These are phyloP conservation scores for Rhegmatorhina hoffmannsi DNA, from an alignment of 2,113 vertebrate genomes.

Conservation along the genomic window DNA sequence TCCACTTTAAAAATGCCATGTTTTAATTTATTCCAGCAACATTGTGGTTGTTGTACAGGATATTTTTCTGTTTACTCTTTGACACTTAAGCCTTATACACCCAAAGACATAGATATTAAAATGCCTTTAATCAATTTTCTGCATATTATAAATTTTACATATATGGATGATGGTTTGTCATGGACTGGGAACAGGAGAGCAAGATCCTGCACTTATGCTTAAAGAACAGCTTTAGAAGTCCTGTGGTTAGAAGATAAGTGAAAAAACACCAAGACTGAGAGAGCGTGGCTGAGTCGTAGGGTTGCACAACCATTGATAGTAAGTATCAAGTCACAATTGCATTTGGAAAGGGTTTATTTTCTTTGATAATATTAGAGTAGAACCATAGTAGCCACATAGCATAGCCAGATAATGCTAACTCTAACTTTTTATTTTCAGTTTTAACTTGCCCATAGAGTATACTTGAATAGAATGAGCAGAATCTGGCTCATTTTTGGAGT, in stretches of 20 bases:
- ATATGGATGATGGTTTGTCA: neutral
- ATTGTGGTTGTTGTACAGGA: neutral
- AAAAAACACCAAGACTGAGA: neutral
- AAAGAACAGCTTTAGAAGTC: neutral
- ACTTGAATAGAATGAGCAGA: neutral
- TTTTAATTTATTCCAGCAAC: neutral
- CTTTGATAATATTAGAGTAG: neutral
- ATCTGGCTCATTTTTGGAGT: neutral
- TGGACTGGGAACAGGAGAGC: neutral
- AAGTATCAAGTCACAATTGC: neutral
- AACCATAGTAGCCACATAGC: neutral
- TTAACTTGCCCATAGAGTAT: neutral
- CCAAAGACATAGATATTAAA: neutral
- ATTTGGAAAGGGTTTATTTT: neutral
- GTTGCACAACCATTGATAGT: neutral
- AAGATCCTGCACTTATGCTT: neutral
- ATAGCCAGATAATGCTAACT: neutral
- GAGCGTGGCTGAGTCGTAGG: neutral
- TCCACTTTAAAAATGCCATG: neutral
- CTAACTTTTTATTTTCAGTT: neutral
- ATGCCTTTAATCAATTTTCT: neutral
- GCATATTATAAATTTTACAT: neutral
- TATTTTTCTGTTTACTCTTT: neutral
- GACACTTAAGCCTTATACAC: neutral
- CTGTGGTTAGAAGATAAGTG: neutral